Evolutionary conservation across 2,888 invertebrate genomes (phyloP), one percentile per base, ranked within the genome.

Genomic region (Ferrisia virgata): DNA sequence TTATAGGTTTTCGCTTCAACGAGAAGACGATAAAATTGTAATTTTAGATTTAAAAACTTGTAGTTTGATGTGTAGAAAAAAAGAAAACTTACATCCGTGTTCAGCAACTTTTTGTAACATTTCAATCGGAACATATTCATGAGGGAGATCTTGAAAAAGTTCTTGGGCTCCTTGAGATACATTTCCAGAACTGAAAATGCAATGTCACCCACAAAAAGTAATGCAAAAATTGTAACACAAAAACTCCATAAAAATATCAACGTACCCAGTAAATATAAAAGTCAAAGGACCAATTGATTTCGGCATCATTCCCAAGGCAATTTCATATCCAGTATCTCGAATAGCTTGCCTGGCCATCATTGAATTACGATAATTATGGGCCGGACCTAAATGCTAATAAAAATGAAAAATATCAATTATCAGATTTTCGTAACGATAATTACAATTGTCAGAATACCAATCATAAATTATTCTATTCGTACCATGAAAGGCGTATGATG

Each of bases 401-500:
- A 79, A 25, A 36, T 43, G 9, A 39, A 2, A 28, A 39, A 4
- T 22, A 39, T n/a, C 9, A 25, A 47, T 85, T 15, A n/a, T n/a
- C n/a, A n/a, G n/a, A n/a, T 40, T 15, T 82, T 78, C 8, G 69
- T 11, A 33, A 40, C 15, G n/a, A 40, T 40, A 25, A 79, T 2
- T n/a, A 43, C 2, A 79, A 22, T 25, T 31, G 3, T 2, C 43
- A 11, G 4, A 40, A 39, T n/a, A n/a, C n/a, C n/a, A 78, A 1
- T 78, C 25, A 22, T 13, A 64, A 36, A 36, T n/a, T 31, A 15
- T 22, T n/a, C 6, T 3, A 31, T 31, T 31, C 80, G 88, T 90
- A 95, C 95, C 98, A 99, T 98, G 88, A 99, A 99, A 0, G 99
- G 99, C 0, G 99, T 99, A 88, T 99, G 99, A 89, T 99, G 99